A percentile compares a stretch with the other conserved stretches of the same genome.
Evolutionary conservation across 35 echinoderm and acorn worm species (phyloP).

Genomic region (Lytechinus pictus): DNA sequence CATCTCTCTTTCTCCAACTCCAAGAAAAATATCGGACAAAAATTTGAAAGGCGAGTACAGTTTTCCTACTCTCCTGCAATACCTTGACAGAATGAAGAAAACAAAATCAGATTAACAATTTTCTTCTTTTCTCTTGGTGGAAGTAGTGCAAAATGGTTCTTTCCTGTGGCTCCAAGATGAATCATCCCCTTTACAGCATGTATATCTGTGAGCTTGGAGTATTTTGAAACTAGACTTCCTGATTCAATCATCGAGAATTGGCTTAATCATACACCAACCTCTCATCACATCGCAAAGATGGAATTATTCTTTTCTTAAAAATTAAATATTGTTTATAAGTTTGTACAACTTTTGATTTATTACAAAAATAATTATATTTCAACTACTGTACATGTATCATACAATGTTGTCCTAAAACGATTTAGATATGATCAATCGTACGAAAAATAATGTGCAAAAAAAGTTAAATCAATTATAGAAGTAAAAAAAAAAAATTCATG

Average conservation of each 20-base stretch:
- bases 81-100: background rate
- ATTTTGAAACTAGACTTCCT: slow-evolving; percentile 12
- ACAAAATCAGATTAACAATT: background rate
- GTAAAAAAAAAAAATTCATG: too few relatives aligned
- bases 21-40: too few relatives aligned
- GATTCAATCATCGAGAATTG: background rate
- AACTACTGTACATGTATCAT: too few relatives aligned
- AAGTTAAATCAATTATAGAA: background rate
- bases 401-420: too few relatives aligned
- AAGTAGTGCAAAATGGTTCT: slow-evolving; percentile 12
- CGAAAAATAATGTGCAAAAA: background rate
- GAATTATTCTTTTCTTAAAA: background rate
- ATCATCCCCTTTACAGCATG: background rate
- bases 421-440: background rate
- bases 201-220: background rate
- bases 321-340: too few relatives aligned
- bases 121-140: background rate
- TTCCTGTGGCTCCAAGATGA: background rate
- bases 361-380: too few relatives aligned
- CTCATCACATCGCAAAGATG: background rate
- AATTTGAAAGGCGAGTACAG: too few relatives aligned
- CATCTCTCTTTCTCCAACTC: too few relatives aligned
- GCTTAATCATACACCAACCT: slow-evolving; percentile 4
- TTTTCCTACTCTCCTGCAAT: background rate
- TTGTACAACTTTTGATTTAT: too few relatives aligned